phyloP scores from a whole-genome alignment of 2,888 invertebrate genomes.

The Mesorhabditis belari region DNA sequence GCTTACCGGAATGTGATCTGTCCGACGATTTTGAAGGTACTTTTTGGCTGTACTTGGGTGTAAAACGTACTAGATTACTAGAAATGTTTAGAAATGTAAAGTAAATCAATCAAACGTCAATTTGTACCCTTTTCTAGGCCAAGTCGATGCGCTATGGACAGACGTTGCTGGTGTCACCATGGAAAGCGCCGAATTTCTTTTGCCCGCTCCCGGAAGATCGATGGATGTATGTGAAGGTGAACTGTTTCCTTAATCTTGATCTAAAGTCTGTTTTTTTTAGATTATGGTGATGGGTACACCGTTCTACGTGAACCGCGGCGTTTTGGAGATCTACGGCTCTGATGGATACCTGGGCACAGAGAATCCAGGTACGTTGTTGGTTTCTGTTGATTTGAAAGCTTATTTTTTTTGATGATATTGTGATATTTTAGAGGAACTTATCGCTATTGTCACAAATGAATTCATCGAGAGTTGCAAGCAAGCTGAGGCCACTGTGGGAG shows the following conservation, averaged over 20 bases:
- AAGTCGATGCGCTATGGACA: background rate
- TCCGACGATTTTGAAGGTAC: slow-evolving; percentile 21
- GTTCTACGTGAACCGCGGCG: slow-evolving; percentile 32
- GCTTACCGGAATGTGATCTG: slow-evolving; percentile 29
- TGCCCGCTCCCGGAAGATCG: background rate
- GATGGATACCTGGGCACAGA: slow-evolving; percentile 15
- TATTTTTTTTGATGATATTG: background rate
- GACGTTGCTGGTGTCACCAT: background rate
- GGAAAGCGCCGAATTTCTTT: background rate
- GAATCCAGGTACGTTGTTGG: too few species aligned
- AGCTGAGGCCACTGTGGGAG: slow-evolving; percentile 14
- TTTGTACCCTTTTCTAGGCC: slow-evolving; percentile 8
- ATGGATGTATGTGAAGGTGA: background rate
- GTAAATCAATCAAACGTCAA: too few species aligned
- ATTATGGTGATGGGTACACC: slow-evolving; percentile 10
- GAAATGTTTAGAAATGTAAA: too few species aligned
- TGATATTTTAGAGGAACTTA: slow-evolving; percentile 16
- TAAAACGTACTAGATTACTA: background rate
- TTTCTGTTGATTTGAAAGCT: too few species aligned
- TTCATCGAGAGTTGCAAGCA: slow-evolving; percentile 19
- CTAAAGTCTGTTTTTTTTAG: background rate
- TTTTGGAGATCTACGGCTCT: slow-evolving; percentile 23
- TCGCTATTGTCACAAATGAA: slow-evolving; percentile 21
- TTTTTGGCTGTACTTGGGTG: background rate
- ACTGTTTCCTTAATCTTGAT: background rate